A percentile compares a stretch with the other conserved stretches of the same genome.
Evolutionary conservation across 92 coral and sea anemone genomes (phyloP).

Genomic region (Parazoanthus swiftii): DNA sequence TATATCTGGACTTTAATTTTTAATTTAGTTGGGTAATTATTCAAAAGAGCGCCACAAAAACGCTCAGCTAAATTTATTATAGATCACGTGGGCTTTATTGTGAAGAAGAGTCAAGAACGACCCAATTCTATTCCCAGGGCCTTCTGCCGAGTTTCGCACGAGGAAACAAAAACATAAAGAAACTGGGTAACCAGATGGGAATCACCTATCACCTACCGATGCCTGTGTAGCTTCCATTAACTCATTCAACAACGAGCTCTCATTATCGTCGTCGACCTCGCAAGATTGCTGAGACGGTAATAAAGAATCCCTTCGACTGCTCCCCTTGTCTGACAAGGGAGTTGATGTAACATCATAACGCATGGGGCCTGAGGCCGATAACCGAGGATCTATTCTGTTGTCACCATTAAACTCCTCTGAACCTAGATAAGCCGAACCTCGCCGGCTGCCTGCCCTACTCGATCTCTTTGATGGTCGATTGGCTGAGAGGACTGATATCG

Average conservation of each 20-base stretch:
- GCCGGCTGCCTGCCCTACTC: slow-evolving; percentile 13
- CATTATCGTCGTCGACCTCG: slow-evolving; percentile 82
- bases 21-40: background rate
- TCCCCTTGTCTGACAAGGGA: slow-evolving; percentile 32
- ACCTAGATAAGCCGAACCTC: slow-evolving; percentile 5
- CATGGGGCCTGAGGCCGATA: slow-evolving; percentile 42
- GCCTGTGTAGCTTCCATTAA: slow-evolving; percentile 63
- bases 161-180: no score
- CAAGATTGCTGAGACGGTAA: slow-evolving; percentile 80
- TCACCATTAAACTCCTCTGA: slow-evolving; percentile 36
- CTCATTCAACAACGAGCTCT: slow-evolving; percentile 74
- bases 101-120: no score
- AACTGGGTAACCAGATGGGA: background rate
- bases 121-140: no score
- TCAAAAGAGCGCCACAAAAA: background rate
- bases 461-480: slow-evolving; percentile 35
- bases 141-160: no score
- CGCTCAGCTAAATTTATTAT: background rate
- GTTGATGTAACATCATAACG: slow-evolving; percentile 25
- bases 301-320: slow-evolving; percentile 58
- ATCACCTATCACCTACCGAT: slow-evolving; percentile 64
- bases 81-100: no score
- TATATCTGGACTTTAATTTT: background rate
- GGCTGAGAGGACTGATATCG: slow-evolving; percentile 72
- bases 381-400: slow-evolving; percentile 32